phyloP scores from a whole-genome alignment of 2,888 invertebrate species.

The Drosophila infuscata region DNA sequence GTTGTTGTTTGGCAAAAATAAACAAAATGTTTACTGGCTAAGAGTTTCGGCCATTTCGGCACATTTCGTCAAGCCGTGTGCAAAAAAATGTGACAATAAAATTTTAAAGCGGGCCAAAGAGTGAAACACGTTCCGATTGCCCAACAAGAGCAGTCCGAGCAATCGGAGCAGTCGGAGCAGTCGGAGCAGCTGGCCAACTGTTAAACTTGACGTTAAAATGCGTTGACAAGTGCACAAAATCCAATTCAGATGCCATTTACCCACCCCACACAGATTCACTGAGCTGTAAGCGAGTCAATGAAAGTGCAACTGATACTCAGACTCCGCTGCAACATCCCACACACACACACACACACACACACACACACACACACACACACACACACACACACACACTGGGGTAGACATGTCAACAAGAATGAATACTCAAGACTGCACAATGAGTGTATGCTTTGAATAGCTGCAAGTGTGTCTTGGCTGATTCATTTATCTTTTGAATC shows the following conservation, averaged over 20 bases:
- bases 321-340: constrained; percentile 14
- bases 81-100: constrained; percentile 72
- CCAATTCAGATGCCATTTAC: constrained; percentile 31
- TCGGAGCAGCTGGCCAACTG: constrained; percentile 18
- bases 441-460: constrained; percentile 10
- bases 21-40: constrained; percentile 63
- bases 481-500: constrained; percentile 42
- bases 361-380: constrained; percentile 15
- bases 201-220: constrained; percentile 61
- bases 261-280: constrained; percentile 24
- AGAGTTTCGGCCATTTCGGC: constrained; percentile 52
- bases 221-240: constrained; percentile 64
- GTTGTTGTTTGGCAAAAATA: constrained; percentile 56
- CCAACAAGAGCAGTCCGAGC: background rate
- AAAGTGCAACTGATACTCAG: constrained; percentile 51
- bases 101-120: constrained; percentile 52
- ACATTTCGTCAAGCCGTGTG: constrained; percentile 70
- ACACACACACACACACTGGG: background rate
- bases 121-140: constrained; percentile 54
- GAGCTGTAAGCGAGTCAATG: constrained; percentile 41
- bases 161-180: background rate
- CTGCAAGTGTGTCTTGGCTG: constrained; percentile 45
- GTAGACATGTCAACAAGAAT: constrained; percentile 34
- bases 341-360: constrained; percentile 19
- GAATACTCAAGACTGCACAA: constrained; percentile 6